Conservation (phyloP, 2,113 vertebrate species). For the Megaleporinus macrocephalus region DNA sequence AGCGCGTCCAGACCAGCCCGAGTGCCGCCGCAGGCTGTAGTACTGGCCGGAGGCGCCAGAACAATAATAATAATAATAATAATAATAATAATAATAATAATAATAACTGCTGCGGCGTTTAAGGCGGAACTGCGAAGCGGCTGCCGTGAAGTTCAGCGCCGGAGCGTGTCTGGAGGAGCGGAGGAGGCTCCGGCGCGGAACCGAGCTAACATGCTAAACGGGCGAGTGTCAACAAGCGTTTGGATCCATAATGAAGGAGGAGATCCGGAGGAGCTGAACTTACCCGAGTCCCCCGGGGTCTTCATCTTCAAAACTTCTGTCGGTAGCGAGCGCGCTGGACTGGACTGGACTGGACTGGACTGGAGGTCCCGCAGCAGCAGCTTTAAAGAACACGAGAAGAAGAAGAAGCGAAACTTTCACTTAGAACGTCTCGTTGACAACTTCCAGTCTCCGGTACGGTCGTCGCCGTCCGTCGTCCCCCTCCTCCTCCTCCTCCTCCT, state of each 20-base stretch:
- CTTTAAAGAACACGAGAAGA: background rate
- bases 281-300: conserved; percentile 60
- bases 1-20: no score
- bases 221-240: conserved; percentile 11
- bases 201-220: background rate
- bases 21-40: no score
- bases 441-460: conserved; percentile 8
- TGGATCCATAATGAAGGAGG: background rate
- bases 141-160: no score
- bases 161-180: no score
- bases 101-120: no score
- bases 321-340: background rate
- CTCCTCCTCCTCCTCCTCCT: background rate
- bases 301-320: conserved; percentile 52
- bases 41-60: no score
- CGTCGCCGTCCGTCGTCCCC: background rate
- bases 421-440: background rate
- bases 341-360: background rate
- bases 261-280: conserved; percentile 26
- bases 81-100: no score
- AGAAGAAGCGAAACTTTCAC: conserved; percentile 29
- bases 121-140: no score
- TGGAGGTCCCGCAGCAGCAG: background rate
- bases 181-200: background rate
- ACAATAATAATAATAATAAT: no score